phyloP scores from a whole-genome alignment of 2,113 vertebrate species.

The Lamprologus lemairii region DNA sequence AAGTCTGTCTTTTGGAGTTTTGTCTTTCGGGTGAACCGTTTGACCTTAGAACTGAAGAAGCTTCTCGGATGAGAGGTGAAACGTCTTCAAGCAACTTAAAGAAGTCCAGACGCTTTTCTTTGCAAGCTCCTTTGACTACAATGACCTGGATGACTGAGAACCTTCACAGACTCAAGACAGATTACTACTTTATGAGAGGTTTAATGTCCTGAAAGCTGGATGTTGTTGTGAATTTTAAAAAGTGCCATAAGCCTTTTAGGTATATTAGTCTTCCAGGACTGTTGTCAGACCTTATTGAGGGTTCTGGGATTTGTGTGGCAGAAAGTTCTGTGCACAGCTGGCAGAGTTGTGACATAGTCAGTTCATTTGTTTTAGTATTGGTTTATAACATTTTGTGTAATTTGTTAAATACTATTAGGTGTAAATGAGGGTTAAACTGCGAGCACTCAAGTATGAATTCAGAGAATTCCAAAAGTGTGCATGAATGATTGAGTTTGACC shows the following conservation, averaged over 20 bases:
- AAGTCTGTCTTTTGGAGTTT: too few relatives aligned
- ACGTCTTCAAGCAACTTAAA: too few relatives aligned
- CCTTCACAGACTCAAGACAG: background rate
- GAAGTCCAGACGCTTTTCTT: too few relatives aligned
- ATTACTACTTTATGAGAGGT: background rate
- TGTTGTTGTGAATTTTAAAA: background rate
- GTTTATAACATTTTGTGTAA: conserved; percentile 14
- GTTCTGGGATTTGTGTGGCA: background rate
- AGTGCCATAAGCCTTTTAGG: conserved; percentile 47
- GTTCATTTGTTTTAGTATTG: background rate
- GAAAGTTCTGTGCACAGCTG: background rate
- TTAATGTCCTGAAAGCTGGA: conserved; percentile 21
- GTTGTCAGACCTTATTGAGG: conserved; percentile 9
- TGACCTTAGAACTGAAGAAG: too few relatives aligned
- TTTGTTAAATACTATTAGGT: conserved; percentile 28
- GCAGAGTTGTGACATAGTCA: background rate
- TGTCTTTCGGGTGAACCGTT: too few relatives aligned
- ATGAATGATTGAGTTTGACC: conserved; percentile 42
- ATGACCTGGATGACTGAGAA: too few relatives aligned
- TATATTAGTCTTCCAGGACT: conserved; percentile 34
- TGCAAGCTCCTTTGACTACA: too few relatives aligned
- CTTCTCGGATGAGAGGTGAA: too few relatives aligned
- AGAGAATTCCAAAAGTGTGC: conserved; percentile 64
- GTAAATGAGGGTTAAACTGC: conserved; percentile 55
- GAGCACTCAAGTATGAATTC: conserved; percentile 69